Conservation (phyloP, 92 coral and sea anemone genomes). For the Porites rus region DNA sequence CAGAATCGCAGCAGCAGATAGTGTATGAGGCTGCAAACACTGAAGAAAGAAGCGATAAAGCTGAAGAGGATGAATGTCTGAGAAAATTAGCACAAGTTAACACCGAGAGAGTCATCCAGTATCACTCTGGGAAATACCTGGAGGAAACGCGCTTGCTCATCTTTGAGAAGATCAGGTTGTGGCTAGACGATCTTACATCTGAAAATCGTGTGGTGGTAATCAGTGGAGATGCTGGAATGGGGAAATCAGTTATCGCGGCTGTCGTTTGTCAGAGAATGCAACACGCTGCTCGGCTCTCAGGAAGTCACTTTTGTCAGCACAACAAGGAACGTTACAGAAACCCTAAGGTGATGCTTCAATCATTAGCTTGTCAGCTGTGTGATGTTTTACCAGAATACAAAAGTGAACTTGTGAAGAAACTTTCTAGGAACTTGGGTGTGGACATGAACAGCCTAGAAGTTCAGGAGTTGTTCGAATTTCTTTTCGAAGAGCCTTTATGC, state of each 20-base stretch:
- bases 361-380: slow-evolving; percentile 52
- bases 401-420: slow-evolving; percentile 33
- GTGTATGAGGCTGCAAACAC: too few species aligned
- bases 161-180: slow-evolving; percentile 21
- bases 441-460: slow-evolving; percentile 4
- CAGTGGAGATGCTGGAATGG: slow-evolving; percentile 55
- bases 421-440: slow-evolving; percentile 34
- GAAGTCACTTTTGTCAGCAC: slow-evolving; percentile 56
- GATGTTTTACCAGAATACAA: slow-evolving; percentile 52
- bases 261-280: slow-evolving; percentile 39
- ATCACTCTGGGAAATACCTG: slow-evolving; percentile 1
- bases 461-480: slow-evolving; percentile 37
- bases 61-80: neutral
- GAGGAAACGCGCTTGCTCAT: slow-evolving; percentile 52
- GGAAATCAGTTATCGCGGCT: slow-evolving; percentile 51
- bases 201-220: slow-evolving; percentile 38
- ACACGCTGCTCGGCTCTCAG: slow-evolving; percentile 33
- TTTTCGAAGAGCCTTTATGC: slow-evolving; percentile 53
- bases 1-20: neutral
- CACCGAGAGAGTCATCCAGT: slow-evolving; percentile 7
- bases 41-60: neutral
- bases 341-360: slow-evolving; percentile 64
- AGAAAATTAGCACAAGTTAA: slow-evolving; percentile 53
- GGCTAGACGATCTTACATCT: slow-evolving; percentile 14
- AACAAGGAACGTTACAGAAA: slow-evolving; percentile 32